Evolutionary conservation across 1,140 invertebrate genomes (phyloP).

Genomic region (Microplitis mediator): DNA sequence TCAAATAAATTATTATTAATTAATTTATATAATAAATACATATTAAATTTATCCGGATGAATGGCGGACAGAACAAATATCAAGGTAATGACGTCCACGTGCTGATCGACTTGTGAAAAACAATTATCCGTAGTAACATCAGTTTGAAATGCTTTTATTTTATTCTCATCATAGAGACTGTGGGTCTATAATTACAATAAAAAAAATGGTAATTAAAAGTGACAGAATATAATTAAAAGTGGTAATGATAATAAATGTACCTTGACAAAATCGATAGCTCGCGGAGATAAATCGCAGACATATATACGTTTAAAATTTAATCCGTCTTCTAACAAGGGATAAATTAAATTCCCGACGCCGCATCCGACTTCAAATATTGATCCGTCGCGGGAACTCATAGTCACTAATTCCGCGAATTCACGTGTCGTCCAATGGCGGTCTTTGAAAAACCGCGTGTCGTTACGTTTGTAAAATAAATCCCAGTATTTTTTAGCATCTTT

Average conservation of each 20-base stretch:
- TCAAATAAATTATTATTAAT: conserved; percentile 5
- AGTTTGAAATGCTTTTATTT: conserved; percentile 78
- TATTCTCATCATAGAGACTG: conserved; percentile 66
- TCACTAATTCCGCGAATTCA: conserved; percentile 86
- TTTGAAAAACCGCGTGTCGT: conserved; percentile 91
- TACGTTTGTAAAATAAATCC: conserved; percentile 98
- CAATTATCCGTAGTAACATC: conserved; percentile 72
- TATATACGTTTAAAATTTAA: conserved; percentile 75
- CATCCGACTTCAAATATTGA: conserved; percentile 89
- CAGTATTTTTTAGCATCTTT: conserved; percentile 89
- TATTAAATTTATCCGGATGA: conserved; percentile 77
- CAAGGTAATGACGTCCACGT: conserved; percentile 72
- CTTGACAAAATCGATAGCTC: conserved; percentile 88
- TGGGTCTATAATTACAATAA: conserved; percentile 46
- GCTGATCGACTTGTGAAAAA: conserved; percentile 63
- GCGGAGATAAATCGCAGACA: conserved; percentile 93
- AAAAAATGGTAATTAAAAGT: conserved; percentile 5
- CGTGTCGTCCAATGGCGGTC: conserved; percentile 96
- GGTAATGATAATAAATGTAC: conserved; percentile 36
- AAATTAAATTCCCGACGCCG: conserved; percentile 96
- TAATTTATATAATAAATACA: conserved; percentile 37
- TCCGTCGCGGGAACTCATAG: conserved; percentile 52
- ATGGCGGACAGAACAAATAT: conserved; percentile 84
- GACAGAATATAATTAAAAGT: not conserved
- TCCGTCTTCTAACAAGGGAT: conserved; percentile 86